Evolutionary conservation across 2,797 vertebrate genomes (phyloP).

Genomic region (Danio albolineatus): DNA sequence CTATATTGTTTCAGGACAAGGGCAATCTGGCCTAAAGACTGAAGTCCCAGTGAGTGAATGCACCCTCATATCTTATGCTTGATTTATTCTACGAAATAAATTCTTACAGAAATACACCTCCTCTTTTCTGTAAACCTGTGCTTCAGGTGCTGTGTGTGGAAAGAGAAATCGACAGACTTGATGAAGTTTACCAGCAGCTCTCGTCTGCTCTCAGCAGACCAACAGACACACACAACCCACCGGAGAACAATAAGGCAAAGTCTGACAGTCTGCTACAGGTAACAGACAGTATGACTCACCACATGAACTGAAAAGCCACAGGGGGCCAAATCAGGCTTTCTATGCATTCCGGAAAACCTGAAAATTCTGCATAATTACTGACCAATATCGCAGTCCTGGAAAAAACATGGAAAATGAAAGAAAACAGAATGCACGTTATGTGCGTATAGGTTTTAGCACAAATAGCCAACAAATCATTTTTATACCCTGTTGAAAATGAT

Average conservation of each 20-base stretch:
- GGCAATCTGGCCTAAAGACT: constrained; percentile 2
- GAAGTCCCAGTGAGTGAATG: constrained; percentile 27
- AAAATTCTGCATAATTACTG: no score
- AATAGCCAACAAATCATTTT: no score
- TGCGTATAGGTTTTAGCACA: no score
- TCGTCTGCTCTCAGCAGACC: constrained; percentile 73
- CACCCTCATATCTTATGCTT: background rate
- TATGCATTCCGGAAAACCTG: no score
- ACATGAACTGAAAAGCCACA: background rate
- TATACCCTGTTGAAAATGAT: no score
- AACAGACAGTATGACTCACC: constrained; percentile 51
- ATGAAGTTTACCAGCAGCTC: constrained; percentile 82
- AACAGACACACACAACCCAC: constrained; percentile 60
- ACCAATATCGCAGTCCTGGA: no score
- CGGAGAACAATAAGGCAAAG: constrained; percentile 51
- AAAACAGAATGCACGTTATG: no score
- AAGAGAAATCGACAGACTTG: constrained; percentile 79
- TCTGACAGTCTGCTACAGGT: constrained; percentile 65
- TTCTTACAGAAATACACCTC: background rate
- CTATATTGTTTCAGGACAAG: background rate
- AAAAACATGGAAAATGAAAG: no score
- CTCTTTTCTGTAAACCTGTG: constrained; percentile 48
- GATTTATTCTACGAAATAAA: background rate
- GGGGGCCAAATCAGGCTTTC: no score
- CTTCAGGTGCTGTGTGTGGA: constrained; percentile 76